phyloP scores from a whole-genome alignment of 2,113 vertebrate genomes.

The Crotalus helleri region DNA sequence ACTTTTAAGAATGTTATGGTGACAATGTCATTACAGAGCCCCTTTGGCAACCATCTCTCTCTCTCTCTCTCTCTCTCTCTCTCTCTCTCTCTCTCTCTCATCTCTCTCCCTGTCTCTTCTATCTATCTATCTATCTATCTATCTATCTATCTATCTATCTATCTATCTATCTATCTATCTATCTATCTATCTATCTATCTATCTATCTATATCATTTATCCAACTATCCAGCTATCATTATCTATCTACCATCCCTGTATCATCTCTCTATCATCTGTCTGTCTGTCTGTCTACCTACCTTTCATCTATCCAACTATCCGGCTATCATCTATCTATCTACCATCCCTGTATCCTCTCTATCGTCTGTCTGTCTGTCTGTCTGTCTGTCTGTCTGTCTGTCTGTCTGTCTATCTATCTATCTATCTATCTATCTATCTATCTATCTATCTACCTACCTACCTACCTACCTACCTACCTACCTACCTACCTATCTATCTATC shows the following conservation, averaged over 20 bases:
- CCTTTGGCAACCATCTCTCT: slow-evolving; percentile 48
- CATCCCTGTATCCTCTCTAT: not conserved
- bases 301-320: rapidly evolving
- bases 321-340: not conserved
- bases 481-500: not conserved
- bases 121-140: not conserved
- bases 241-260: not conserved
- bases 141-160: too few species aligned
- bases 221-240: too few species aligned
- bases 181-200: too few species aligned
- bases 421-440: not conserved
- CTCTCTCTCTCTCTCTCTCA: not conserved
- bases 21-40: slow-evolving; percentile 52
- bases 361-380: not conserved
- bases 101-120: not conserved
- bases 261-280: not conserved
- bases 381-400: not conserved
- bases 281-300: not conserved
- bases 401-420: not conserved
- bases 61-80: not conserved
- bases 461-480: not conserved
- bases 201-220: not conserved
- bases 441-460: not conserved
- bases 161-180: too few species aligned
- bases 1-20: slow-evolving; percentile 71